Evolutionary conservation across 1,140 invertebrate genomes (phyloP), one percentile per base, ranked within the genome.

Genomic region (Pomacea maculata): DNA sequence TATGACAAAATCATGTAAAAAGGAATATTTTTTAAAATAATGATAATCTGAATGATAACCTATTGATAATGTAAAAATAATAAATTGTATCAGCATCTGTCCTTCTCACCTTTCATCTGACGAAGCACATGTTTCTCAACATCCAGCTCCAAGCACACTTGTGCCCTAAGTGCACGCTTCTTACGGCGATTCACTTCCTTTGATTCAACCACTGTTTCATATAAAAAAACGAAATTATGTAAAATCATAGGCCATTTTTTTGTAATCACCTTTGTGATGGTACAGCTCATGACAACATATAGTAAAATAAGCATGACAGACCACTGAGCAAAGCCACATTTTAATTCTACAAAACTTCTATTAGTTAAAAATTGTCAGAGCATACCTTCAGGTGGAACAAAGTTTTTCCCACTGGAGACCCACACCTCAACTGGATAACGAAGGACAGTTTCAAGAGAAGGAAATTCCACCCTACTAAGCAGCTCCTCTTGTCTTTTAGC

Each of bases 371-470:
- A 14, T 34, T 25, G 67, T 12, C 77, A 65, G 25, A 55, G 79
- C 81, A 57, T 76, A 89, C 88, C 83, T 85, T 89, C 88, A 63
- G 90, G 90, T 70, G 88, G 81, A n/a, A 89, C 84, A 85, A 92
- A 92, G 14, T 83, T 79, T 79, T 90, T 90, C 12, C 90, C 90
- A 81, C 85, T 88, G 17, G 91, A 92, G 1, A 90, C 88, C 90
- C 91, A 92, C 12, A 91, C 86, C 83, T 92, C 91, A 75, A 92
- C 88, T 9, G 91, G 91, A 80, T 89, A 91, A 63, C 88, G 82
- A 1, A 92, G 86, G 25, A 92, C 90, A n/a, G 84, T 81, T 25
- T 91, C 90, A 15, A 88, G 61, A 7, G 89, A 82, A 15, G 90
- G 90, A 21, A 88, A 72, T 29, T 85, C 81, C 17, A 90, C 82